These are phyloP conservation scores for Plutella xylostella DNA, from an alignment of 2,888 invertebrate species.

Conservation along the genomic window DNA sequence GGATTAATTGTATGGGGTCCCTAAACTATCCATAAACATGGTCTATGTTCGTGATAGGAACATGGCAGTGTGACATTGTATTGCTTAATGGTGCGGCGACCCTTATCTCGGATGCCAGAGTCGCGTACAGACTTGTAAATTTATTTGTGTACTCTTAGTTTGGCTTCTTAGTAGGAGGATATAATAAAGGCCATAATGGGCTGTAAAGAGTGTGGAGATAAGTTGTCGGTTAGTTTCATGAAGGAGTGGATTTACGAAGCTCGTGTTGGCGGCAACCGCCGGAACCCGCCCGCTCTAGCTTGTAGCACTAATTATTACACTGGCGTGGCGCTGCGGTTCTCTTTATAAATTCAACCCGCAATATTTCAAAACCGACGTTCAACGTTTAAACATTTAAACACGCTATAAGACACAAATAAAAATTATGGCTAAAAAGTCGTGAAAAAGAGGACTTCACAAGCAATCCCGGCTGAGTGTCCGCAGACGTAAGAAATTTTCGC, in stretches of 20 bases:
- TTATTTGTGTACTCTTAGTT: neutral
- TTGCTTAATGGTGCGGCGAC: constrained; percentile 47
- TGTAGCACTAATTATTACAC: constrained; percentile 40
- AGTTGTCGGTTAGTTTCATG: neutral
- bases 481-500: constrained; percentile 28
- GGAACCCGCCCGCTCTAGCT: constrained; percentile 16
- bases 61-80: constrained; percentile 36
- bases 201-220: neutral
- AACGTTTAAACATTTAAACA: neutral
- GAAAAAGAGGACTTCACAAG: constrained; percentile 2
- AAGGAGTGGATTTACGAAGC: constrained; percentile 51
- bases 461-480: constrained; percentile 24
- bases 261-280: constrained; percentile 31
- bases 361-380: neutral
- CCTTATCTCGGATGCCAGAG: constrained; percentile 52
- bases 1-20: neutral
- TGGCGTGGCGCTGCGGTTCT: constrained; percentile 14
- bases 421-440: neutral
- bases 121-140: constrained; percentile 17
- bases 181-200: neutral
- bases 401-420: neutral
- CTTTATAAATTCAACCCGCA: neutral
- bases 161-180: neutral
- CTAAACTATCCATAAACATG: constrained; percentile 11
- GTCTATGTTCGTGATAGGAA: constrained; percentile 36